Evolutionary conservation across 2,888 invertebrate species (phyloP), one percentile per base, ranked within the genome.

Genomic region (Papilio gigon): DNA sequence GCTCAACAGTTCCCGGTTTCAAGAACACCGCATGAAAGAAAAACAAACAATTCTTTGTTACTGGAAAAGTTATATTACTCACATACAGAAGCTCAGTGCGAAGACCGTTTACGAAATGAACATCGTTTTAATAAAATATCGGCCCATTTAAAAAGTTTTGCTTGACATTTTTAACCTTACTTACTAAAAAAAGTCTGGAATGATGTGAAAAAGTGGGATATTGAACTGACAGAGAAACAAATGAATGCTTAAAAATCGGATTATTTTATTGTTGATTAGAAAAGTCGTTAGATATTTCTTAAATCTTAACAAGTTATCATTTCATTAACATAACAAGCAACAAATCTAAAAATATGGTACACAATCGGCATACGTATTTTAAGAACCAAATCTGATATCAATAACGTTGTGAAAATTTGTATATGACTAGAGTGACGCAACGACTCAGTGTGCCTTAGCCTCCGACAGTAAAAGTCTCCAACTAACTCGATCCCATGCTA

Each of bases 31-130:
- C 30, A 56, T 56, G 53, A 61, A 40, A 40, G 44, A 44, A 27
- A 33, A 44, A 62, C 17, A 62, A 62, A 62, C 62, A 62, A 44
- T 62, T 20, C 44, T 62, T 62, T 44, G 42, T 44, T 33, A 62
- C 30, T 30, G 44, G 22, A 47, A 62, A 62, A 62, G 44, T 62
- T 62, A 17, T 47, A 44, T 62, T 62, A 27, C 62, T 62, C 62
- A 27, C 30, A 30, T 44, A 30, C 30, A 56, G 30, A 30, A 62
- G 33, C 62, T n/a, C 20, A 44, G 6, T 62, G 33, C 20, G 61
- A 62, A 44, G 20, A 27, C 17, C 30, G 30, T 40, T 61, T 42
- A 20, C 30, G 47, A 33, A 27, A 33, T 27, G 22, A 40, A 61
- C 9, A 40, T 61, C 27, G 42, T 42, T 61, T 27, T 61, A 61